Evolutionary conservation across 2,113 vertebrate species (phyloP), one percentile per base, ranked within the genome.

Genomic region (Nothocercus nigrocapillus): DNA sequence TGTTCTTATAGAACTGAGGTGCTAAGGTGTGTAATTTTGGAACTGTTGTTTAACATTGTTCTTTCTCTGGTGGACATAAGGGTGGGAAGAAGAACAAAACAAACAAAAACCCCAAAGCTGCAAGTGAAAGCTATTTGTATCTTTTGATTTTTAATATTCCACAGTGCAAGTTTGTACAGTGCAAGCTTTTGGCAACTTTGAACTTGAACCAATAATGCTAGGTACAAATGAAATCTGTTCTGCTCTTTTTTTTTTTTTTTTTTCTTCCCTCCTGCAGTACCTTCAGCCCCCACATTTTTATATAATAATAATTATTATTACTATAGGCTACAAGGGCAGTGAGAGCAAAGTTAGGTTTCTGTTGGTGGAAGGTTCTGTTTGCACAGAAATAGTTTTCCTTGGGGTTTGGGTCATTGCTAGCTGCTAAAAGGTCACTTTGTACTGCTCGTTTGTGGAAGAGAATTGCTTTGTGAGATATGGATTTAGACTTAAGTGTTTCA

Each of bases 211-310:
- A 76, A 32, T 18, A 66, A 59, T 72, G 53, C 73, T 27, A 75
- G 36, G 70, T 73, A 27, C 2, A 6, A 58, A 18, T 49, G 42
- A 78, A 27, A 59, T 66, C 42, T 82, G 20, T 61, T 93, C 16
- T 88, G 9, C 28, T 76, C 84, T 89, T 89, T 59, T 95, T 16
- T 85, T 85, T 47, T 19, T 13, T 18, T 87, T 89, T 59, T 95
- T 16, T 85, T 85, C 21, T 9, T 16, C 20, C 20, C 73, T 88
- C 24, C 47, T 80, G 38, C n/a, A 64, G 47, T 72, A n/a, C 11
- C 30, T 68, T 34, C 28, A 54, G 14, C 5, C 11, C 5, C 3
- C 40, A 19, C 40, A 17, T 49, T 49, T 49, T 49, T 47, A 21
- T 47, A 47, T 20, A 47, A 47, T 9, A 47, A 21, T 19, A 19